A percentile compares a stretch with the other conserved stretches of the same genome.
Evolutionary conservation across 1,140 invertebrate species (phyloP).

Genomic region (Drosophila serrata): DNA sequence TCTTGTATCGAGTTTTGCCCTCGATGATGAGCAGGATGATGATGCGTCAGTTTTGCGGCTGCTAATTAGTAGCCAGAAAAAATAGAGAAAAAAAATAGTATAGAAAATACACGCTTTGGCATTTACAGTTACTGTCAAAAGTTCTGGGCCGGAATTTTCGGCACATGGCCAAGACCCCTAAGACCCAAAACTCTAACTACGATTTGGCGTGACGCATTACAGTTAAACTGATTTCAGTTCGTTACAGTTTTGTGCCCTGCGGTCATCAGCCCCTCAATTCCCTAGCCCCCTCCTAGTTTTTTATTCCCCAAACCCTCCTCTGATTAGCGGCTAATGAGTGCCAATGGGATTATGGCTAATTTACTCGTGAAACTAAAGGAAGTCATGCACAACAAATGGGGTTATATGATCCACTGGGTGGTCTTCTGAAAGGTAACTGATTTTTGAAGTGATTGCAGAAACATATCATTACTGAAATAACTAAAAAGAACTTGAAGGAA

Average conservation of each 20-base stretch:
- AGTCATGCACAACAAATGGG: constrained; percentile 5
- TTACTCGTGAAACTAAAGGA: constrained; percentile 18
- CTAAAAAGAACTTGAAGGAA: background rate
- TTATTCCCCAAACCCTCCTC: constrained; percentile 1
- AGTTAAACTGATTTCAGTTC: constrained; percentile 58
- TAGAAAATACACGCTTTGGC: constrained; percentile 22
- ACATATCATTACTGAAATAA: background rate
- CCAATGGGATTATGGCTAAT: constrained; percentile 28
- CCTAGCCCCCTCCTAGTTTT: background rate
- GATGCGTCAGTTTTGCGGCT: constrained; percentile 75
- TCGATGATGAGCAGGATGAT: constrained; percentile 59
- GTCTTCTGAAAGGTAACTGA: background rate
- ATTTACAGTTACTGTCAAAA: constrained; percentile 77
- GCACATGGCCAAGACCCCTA: constrained; percentile 17
- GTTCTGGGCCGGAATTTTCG: constrained; percentile 51
- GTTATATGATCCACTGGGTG: constrained; percentile 2
- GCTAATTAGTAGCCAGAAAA: constrained; percentile 69
- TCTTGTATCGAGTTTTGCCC: constrained; percentile 32
- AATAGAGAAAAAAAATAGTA: constrained; percentile 47
- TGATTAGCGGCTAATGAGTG: constrained; percentile 37
- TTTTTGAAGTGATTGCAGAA: background rate
- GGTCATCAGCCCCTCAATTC: constrained; percentile 22
- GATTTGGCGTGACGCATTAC: constrained; percentile 66
- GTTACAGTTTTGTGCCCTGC: constrained; percentile 33
- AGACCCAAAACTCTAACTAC: constrained; percentile 53